Base-by-base conservation (phyloP, 2,888 invertebrate species). In the Phyto melanocephala region DNA sequence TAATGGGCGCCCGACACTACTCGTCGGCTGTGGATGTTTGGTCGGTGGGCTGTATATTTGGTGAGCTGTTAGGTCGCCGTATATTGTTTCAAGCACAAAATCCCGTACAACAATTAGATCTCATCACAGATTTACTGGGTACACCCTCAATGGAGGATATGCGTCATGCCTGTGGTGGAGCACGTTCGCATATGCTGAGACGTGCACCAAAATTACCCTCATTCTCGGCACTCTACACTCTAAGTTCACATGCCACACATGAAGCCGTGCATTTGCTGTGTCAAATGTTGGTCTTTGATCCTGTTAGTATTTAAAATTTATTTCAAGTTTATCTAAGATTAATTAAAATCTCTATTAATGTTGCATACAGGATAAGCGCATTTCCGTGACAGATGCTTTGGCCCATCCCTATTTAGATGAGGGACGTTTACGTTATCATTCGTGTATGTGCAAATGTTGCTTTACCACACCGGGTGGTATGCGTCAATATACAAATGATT, bases 371-470 rank as follows among this genome's bases (percentile, higher is more conserved):
- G 95, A 97, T 89, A 98, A 98, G 92, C 94, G 99, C 88, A 97
- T 99, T 91, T 95, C 96, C 1, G 98, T 99, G 71, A 95, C 96
- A 79, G 98, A 99, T 91, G 99, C 99, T 37, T 93, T 99, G 86
- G 96, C 97, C 72, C 99, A 99, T 93, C 98, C 98, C 7, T 99
- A 99, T 92, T 93, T 99, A 86, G 99, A 99, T 90, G 99, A 99
- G 91, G 99, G 99, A 33, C 94, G 99, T 85, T 94, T 99, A 89
- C 95, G 99, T 89, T 99, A 99, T 93, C 99, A 99, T 93, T 99
- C 99, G 84, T 99, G 99, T 92, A 99, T 99, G 99, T 99, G 99
- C 93, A 96, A 96, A 91, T 99, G 99, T 90, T 99, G 99, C 92
- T 97, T 96, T 92, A 95, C 95, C 76, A 94, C 94, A 84, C 93